These are phyloP conservation scores for Drosophila pseudoananassae DNA, from an alignment of 1,140 invertebrate species.

Conservation along the genomic window DNA sequence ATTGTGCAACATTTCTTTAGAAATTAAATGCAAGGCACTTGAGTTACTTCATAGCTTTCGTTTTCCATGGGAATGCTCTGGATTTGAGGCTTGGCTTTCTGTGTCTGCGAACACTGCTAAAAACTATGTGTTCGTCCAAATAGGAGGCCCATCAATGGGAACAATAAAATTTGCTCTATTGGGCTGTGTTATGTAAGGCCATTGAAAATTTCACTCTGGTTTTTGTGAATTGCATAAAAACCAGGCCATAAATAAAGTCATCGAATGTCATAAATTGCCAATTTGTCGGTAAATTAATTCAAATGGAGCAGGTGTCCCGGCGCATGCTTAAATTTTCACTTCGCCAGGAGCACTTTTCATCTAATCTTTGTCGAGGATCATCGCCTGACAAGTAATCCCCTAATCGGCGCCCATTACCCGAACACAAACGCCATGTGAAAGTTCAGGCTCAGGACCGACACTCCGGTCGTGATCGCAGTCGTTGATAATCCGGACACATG, in stretches of 20 bases:
- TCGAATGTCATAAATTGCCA: conserved; percentile 48
- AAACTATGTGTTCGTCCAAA: conserved; percentile 5
- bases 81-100: conserved; percentile 10
- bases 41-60: conserved; percentile 79
- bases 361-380: conserved; percentile 36
- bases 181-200: conserved; percentile 13
- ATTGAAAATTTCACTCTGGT: conserved; percentile 35
- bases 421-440: conserved; percentile 69
- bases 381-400: conserved; percentile 49
- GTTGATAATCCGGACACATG: conserved; percentile 74
- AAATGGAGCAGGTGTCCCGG: conserved; percentile 12
- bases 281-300: conserved; percentile 34
- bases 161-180: conserved; percentile 19
- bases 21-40: conserved; percentile 65
- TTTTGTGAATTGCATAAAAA: conserved; percentile 17
- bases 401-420: conserved; percentile 58
- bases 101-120: conserved; percentile 15
- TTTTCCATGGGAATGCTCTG: conserved; percentile 67
- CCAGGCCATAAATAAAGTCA: conserved; percentile 14
- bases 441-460: conserved; percentile 42
- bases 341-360: conserved; percentile 12
- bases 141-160: not conserved
- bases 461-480: conserved; percentile 62
- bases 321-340: conserved; percentile 21
- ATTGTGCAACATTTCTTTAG: conserved; percentile 81